Base-by-base conservation (phyloP, 2,888 invertebrate genomes). In the Macropis europaea region DNA sequence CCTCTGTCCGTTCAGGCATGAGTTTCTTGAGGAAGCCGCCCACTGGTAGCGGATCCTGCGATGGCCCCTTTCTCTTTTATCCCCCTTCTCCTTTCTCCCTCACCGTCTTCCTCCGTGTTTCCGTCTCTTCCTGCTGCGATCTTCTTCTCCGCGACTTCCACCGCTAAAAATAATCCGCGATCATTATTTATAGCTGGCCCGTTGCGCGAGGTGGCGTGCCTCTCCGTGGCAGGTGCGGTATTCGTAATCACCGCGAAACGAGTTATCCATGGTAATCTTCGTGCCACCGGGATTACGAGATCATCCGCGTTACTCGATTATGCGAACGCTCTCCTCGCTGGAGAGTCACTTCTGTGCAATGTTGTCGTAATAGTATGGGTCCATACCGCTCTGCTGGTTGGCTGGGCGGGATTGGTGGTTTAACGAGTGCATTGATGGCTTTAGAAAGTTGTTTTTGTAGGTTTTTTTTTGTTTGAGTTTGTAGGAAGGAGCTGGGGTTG, bases 111-210 rank as follows among this genome's bases (percentile, higher is more conserved):
- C 6, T 15, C 24, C 9, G 9, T 32, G n/a, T 26, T 4, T 13
- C 28, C 36, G 15, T 13, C 24, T 43, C 26, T 40, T 38, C n/a
- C 52, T 32, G n/a, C 30, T 17, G 7, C 34, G 36, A 15, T 32
- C 26, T 47, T 9, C 22, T 13, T 60, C 30, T 60, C 24, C 43
- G 40, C 9, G 42, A 34, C 45, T 32, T 64, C 52, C 59, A 42
- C 47, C 50, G 72, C 74, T 80, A 80, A 83, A 82, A 82, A 79
- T 82, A 83, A 76, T 77, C 63, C 67, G 56, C 71, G 59, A 60
- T 71, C 62, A 68, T 79, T 82, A 81, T 78, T 81, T 78, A 75
- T 79, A 75, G 61, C 69, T 19, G 59, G 54, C 2, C 36, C 42
- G 56, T 69, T 52, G 61, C 64, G 70, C 57, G 73, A 63, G 43